phyloP scores from a whole-genome alignment of 2,888 invertebrate genomes.

The Congeria kusceri region DNA sequence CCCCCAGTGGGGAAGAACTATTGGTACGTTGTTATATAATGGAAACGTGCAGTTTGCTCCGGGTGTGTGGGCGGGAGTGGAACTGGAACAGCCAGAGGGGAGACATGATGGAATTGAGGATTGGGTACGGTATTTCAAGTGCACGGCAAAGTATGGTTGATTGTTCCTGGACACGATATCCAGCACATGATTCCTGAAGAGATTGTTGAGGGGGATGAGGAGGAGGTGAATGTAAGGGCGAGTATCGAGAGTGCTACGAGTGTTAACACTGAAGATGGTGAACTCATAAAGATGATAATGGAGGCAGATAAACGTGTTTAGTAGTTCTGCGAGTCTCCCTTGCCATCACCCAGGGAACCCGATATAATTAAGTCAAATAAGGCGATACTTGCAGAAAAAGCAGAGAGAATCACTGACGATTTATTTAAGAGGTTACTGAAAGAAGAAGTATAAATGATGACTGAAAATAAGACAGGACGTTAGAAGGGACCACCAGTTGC shows the following conservation, averaged over 20 bases:
- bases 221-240: conserved; percentile 37
- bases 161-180: conserved; percentile 76
- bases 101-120: conserved; percentile 75
- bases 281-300: conserved; percentile 59
- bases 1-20: conserved; percentile 57
- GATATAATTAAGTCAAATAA: neutral
- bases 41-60: conserved; percentile 78
- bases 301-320: conserved; percentile 66
- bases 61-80: conserved; percentile 81
- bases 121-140: conserved; percentile 76
- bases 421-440: conserved; percentile 72
- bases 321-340: conserved; percentile 51
- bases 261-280: conserved; percentile 55
- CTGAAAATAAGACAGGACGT: conserved; percentile 57
- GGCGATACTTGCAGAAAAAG: conserved; percentile 44
- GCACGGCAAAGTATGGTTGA: conserved; percentile 73
- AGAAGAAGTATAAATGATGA: conserved; percentile 70
- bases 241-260: conserved; percentile 57
- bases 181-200: conserved; percentile 44
- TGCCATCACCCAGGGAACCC: conserved; percentile 40
- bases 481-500: conserved; percentile 68
- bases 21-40: conserved; percentile 78
- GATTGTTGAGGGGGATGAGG: neutral
- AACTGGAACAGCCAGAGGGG: conserved; percentile 75
- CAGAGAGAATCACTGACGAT: conserved; percentile 77